Evolutionary conservation across 2,888 invertebrate species (phyloP), one percentile per base, ranked within the genome.

Genomic region (Trypoxylon attenuatum): DNA sequence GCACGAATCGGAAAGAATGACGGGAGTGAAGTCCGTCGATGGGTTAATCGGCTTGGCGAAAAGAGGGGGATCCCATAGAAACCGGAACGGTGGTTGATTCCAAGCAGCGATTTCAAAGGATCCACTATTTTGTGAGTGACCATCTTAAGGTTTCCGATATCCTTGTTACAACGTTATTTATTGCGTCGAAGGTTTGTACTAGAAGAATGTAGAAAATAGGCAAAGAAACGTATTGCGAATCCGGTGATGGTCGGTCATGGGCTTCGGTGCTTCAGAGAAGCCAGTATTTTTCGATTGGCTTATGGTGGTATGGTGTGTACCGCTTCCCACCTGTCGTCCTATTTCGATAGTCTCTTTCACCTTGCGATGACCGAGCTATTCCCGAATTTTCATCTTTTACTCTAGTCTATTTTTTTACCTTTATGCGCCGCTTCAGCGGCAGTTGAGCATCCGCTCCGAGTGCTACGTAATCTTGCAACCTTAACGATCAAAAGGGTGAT

Each of bases 281-380:
- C 39, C 53, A 54, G 43, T 45, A 33, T 58, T 65, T 50, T 53
- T 62, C 53, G 54, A 59, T 41, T 52, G 22, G 19, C 42, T 60
- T 52, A 57, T 13, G 54, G n/a, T n/a, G n/a, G n/a, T n/a, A 41
- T 51, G 56, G 21, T 38, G 13, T 19, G 29, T 39, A 51, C 47
- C 77, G 80, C 80, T 80, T 77, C 77, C 80, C 80, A 80, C 72
- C 80, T 80, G 80, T 77, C 77, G 69, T 53, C 46, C 53, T 59
- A 41, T 62, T 69, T 71, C 62, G 38, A 66, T 68, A 65, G 60
- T 58, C 56, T 53, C 41, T 59, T 50, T 56, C 21, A 15, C n/a
- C 39, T 33, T 29, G 23, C 15, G 29, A 10, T 39, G 5, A n/a
- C 18, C 4, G 27, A 22, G 22, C 16, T 13, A n/a, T 47, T 29